Evolutionary conservation across 2,888 invertebrate genomes (phyloP), one percentile per base, ranked within the genome.

Genomic region (Orthonychiurus folsomi): DNA sequence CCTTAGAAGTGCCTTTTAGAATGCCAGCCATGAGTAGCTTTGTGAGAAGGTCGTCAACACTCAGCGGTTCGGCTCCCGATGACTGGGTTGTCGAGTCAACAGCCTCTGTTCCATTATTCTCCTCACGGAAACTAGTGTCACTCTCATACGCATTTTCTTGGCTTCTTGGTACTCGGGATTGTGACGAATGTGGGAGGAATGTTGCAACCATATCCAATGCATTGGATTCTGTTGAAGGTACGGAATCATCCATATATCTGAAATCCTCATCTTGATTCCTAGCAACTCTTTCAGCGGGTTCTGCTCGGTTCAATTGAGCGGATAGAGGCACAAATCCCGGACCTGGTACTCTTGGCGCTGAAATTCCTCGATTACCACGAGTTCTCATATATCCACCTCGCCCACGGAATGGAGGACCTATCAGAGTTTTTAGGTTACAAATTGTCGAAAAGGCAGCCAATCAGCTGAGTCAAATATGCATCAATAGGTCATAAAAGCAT

Each of bases 1-100:
- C n/a, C 3, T 5, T 5, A 5, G 5, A 3, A 26, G 24, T 3
- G 12, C 9, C 56, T 63, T 50, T n/a, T n/a, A 90, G 83, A 57
- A 90, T 85, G n/a, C 90, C 94, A 1, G 88, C 87, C 0, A 88
- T 88, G 1, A 93, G 85, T 5, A 95, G 78, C 76, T 90, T 89
- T 66, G 88, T 86, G 75, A 93, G 89, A 27, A 95, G 79, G 69
- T 90, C 89, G 66, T 84, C 86, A 25, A 95, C 87, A 74, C 92
- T 89, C 2, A 78, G 52, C 20, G 61, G 54, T n/a, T 63, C 66
- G n/a, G 62, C 62, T 50, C 67, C 69, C 21, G 65, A 64, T 5
- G 66, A 27, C 15, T 67, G 69, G 2, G 66, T 65, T 26, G 64
- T 65, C 2, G 63, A 59, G 26, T 70, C 69, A n/a, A 66, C 50